Base-by-base conservation (phyloP, 1,140 invertebrate species). In the Drosophila tropicalis region DNA sequence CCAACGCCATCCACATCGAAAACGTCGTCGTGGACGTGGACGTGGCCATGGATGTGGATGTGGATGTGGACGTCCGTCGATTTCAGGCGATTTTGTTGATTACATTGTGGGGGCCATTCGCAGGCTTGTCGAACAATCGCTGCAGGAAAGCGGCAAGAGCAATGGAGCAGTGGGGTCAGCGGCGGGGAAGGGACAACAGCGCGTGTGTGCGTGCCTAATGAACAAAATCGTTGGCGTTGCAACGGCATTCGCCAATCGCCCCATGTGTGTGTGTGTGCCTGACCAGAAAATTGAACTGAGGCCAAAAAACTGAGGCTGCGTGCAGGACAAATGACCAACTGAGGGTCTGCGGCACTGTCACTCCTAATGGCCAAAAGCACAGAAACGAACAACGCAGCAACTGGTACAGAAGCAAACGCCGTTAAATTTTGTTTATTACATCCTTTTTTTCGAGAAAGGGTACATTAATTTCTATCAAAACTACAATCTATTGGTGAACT, bases 281-380 rank as follows among this genome's bases (percentile, higher is more conserved):
- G 84, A 86, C 83, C 83, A 86, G 83, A 86, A 86, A 86, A 86
- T 86, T 86, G 84, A 89, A 83, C 84, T 69, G 61, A 73, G 79
- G 68, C 79, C 79, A 32, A 78, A 75, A 79, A 84, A 81, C 73
- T 69, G 82, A 86, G 70, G 62, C 44, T 51, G 17, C 44, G 7
- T 22, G 17, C 65, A 78, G 74, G 79, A 86, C 74, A 86, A 85
- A 85, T 86, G 81, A 75, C 70, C 82, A 76, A 75, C 41, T 74
- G 74, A 64, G 83, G 83, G 66, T 76, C 76, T 79, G 82, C 71
- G 71, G 83, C 84, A 55, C 69, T 76, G 83, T 79, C 82, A 79
- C 82, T 86, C 81, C 82, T 78, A 86, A 85, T 81, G 81, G 81
- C 72, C 82, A 68, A 77, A 75, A 68, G 64, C 67, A 65, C 44